Percentiles rank a stretch among this genome's conserved stretches.
Evolutionary conservation across 2,113 vertebrate genomes (phyloP).

Genomic region (Myanophis thanlyinensis): DNA sequence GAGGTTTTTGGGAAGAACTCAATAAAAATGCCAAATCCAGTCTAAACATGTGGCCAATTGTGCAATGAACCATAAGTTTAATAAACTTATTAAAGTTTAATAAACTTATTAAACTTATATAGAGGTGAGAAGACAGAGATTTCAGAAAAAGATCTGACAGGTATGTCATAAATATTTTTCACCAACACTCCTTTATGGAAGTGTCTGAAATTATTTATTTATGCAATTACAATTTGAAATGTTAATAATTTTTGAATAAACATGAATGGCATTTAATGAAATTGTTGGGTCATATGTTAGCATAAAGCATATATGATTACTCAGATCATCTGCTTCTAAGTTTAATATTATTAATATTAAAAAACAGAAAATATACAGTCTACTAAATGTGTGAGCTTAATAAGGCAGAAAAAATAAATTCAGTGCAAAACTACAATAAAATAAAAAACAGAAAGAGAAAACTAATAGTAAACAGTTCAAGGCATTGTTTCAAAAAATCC

Average conservation of each 20-base stretch:
- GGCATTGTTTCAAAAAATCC: slow-evolving; percentile 40
- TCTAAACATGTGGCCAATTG: not conserved
- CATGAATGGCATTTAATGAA: not conserved
- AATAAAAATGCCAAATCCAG: not conserved
- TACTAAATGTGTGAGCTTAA: not conserved
- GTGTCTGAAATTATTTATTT: not conserved
- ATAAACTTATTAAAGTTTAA: too few relatives aligned
- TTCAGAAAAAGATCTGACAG: not conserved
- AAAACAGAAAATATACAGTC: not conserved
- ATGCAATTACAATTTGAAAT: not conserved
- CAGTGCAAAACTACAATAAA: not conserved
- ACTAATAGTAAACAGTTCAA: slow-evolving; percentile 53
- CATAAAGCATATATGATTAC: not conserved
- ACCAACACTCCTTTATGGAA: not conserved
- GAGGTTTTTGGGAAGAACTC: not conserved
- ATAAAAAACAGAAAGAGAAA: slow-evolving; percentile 30
- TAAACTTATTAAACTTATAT: not conserved
- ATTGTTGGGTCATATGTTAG: not conserved
- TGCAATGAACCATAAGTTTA: not conserved
- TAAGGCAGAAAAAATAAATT: not conserved
- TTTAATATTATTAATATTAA: not conserved
- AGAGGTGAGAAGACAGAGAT: not conserved
- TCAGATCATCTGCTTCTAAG: not conserved
- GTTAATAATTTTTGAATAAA: not conserved
- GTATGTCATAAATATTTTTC: not conserved